Evolutionary conservation across 2,113 vertebrate genomes (phyloP).

Genomic region (Vicugna pacos): DNA sequence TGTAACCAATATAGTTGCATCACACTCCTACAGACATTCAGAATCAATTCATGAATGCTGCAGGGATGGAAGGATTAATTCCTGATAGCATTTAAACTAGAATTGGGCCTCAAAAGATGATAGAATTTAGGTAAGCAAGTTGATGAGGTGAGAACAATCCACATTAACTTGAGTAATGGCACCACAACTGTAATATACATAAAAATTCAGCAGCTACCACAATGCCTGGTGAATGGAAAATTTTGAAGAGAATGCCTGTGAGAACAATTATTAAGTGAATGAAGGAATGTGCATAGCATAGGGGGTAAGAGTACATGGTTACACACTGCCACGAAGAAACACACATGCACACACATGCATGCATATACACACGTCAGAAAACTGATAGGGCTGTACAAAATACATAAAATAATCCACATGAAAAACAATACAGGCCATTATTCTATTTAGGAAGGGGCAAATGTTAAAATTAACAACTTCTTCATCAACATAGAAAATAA

Average conservation of each 20-base stretch:
- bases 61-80: not conserved
- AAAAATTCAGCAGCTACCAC: not conserved
- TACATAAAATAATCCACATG: not conserved
- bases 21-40: not conserved
- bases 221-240: not conserved
- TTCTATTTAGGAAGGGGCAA: not conserved
- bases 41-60: not conserved
- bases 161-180: not conserved
- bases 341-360: fast-evolving
- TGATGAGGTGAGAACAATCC: not conserved
- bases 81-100: not conserved
- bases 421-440: not conserved
- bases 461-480: not conserved
- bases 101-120: not conserved
- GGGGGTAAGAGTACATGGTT: not conserved
- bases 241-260: not conserved
- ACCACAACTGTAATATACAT: not conserved
- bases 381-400: not conserved
- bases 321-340: not conserved
- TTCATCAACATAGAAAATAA: conserved; percentile 38
- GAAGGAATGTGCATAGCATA: not conserved
- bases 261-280: not conserved
- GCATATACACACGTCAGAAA: not conserved
- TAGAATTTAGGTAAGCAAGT: not conserved
- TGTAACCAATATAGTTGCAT: not conserved